Conservation (phyloP, 2,797 vertebrate genomes). For the Anguilla anguilla region DNA sequence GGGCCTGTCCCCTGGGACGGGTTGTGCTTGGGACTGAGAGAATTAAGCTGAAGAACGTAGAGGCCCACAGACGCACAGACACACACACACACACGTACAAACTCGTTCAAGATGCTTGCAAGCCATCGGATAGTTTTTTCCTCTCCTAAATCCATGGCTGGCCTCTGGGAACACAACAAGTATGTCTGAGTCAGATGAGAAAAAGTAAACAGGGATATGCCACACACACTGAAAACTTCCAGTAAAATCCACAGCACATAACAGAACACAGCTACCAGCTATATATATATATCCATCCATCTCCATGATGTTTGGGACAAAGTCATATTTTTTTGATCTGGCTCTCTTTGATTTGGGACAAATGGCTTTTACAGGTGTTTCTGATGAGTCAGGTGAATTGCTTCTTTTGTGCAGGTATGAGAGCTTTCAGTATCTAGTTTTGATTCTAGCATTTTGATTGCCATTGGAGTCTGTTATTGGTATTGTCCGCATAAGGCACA, state of each 20-base stretch:
- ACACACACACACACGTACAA: background rate
- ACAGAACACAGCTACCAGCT: background rate
- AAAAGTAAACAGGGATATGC: background rate
- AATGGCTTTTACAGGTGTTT: too few relatives aligned
- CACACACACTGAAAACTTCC: constrained; percentile 5
- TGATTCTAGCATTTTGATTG: too few relatives aligned
- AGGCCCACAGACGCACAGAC: constrained; percentile 20
- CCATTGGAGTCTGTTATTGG: too few relatives aligned
- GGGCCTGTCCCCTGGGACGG: background rate
- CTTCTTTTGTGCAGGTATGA: too few relatives aligned
- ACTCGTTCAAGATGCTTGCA: background rate
- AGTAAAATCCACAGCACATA: background rate
- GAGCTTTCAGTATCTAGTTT: too few relatives aligned
- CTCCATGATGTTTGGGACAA: too few relatives aligned
- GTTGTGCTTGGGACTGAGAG: background rate
- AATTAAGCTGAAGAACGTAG: background rate
- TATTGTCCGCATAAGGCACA: too few relatives aligned
- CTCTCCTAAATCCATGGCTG: background rate
- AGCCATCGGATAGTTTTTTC: background rate
- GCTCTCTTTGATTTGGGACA: too few relatives aligned
- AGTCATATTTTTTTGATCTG: too few relatives aligned
- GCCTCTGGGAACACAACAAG: constrained; percentile 11
- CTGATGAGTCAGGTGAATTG: too few relatives aligned
- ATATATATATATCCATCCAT: too few relatives aligned
- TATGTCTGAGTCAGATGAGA: background rate